phyloP scores from a whole-genome alignment of 2,888 invertebrate genomes.

The Andrena haemorrhoa region DNA sequence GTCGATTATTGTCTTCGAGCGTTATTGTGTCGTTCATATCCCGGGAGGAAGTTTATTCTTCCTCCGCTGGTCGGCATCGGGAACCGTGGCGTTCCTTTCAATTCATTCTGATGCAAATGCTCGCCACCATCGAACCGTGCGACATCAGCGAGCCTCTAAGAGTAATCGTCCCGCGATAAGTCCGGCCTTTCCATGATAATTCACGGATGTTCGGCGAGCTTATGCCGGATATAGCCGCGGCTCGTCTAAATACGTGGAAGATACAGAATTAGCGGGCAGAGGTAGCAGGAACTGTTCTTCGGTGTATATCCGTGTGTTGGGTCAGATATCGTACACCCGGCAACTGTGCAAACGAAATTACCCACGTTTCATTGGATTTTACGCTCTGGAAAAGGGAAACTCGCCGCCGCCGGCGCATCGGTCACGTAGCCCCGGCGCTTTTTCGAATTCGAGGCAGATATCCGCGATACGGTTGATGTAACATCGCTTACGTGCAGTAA shows the following conservation, averaged over 20 bases:
- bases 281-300: constrained; percentile 40
- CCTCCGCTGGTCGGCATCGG: constrained; percentile 7
- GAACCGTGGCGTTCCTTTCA: background rate
- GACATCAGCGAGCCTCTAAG: background rate
- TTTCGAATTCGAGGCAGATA: constrained; percentile 30
- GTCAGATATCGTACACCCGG: constrained; percentile 40
- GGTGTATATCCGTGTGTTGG: constrained; percentile 24
- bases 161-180: constrained; percentile 12
- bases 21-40: constrained; percentile 8
- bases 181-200: constrained; percentile 42
- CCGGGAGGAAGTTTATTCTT: constrained; percentile 11
- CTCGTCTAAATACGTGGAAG: constrained; percentile 50
- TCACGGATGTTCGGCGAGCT: constrained; percentile 30
- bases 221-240: constrained; percentile 54
- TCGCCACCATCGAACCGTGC: background rate
- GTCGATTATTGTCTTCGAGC: background rate
- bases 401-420: constrained; percentile 7
- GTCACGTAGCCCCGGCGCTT: constrained; percentile 22
- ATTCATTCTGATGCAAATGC: background rate
- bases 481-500: constrained; percentile 39
- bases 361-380: constrained; percentile 45
- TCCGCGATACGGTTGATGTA: constrained; percentile 43
- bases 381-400: constrained; percentile 42
- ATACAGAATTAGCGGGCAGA: constrained; percentile 57
- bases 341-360: constrained; percentile 58